phyloP scores from a whole-genome alignment of 2,113 vertebrate species.

The Urocolius indicus region DNA sequence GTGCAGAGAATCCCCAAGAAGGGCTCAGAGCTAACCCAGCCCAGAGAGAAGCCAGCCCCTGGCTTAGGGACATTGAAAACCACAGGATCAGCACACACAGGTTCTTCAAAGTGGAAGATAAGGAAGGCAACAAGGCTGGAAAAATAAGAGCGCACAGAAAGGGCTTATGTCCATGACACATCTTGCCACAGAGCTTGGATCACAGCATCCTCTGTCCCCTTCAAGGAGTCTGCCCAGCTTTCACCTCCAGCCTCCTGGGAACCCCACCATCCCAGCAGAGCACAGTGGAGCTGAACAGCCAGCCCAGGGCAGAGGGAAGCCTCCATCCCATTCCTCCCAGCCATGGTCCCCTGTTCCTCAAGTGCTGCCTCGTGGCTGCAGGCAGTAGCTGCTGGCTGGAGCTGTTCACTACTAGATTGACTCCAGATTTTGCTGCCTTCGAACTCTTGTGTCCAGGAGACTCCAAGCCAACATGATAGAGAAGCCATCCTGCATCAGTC shows the following conservation, averaged over 20 bases:
- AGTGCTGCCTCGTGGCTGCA: accelerated
- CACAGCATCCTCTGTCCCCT: accelerated
- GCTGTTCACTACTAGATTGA: background rate
- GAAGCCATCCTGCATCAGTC: background rate
- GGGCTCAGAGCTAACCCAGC: background rate
- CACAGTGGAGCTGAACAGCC: background rate
- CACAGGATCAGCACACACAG: accelerated
- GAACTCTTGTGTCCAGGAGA: background rate
- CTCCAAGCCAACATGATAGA: background rate
- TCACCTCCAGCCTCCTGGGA: accelerated
- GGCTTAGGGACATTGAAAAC: background rate
- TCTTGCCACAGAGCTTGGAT: too few species aligned
- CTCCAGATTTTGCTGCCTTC: background rate
- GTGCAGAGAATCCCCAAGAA: slow-evolving; percentile 11
- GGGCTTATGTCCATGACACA: background rate
- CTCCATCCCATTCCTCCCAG: background rate
- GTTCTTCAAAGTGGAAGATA: background rate
- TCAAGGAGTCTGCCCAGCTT: background rate
- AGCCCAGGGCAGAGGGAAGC: background rate
- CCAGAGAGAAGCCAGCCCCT: background rate
- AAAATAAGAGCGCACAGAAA: background rate
- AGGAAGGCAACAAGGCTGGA: background rate
- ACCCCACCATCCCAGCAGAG: background rate
- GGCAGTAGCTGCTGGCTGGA: background rate
- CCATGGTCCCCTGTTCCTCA: background rate